Conservation (phyloP, 2,113 vertebrate genomes). For the Campylomormyrus numenius region DNA sequence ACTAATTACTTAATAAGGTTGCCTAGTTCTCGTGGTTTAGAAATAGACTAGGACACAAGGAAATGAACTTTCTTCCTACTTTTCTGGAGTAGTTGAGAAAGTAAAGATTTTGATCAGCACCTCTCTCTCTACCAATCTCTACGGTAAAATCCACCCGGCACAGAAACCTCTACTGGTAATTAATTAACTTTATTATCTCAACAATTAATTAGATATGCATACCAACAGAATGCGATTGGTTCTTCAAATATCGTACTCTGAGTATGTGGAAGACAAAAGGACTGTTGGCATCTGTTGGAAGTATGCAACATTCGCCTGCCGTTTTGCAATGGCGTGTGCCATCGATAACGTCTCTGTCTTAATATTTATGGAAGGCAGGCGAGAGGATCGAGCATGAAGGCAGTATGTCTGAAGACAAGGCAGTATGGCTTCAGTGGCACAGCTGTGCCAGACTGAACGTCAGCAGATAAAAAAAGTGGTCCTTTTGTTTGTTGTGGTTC, state of each 20-base stretch:
- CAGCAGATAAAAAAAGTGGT: not conserved
- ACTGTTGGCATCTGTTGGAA: not conserved
- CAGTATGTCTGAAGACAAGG: not conserved
- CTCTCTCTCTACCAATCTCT: not conserved
- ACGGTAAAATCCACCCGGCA: not conserved
- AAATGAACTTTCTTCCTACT: slow-evolving; percentile 7
- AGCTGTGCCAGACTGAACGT: not conserved
- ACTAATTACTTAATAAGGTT: slow-evolving; percentile 13
- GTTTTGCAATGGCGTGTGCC: not conserved
- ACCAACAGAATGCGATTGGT: not conserved
- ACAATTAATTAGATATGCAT: not conserved
- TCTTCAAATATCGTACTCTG: not conserved
- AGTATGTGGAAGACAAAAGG: not conserved
- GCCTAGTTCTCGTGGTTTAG: slow-evolving; percentile 4
- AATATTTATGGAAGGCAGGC: not conserved
- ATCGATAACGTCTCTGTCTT: not conserved
- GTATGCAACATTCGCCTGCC: not conserved
- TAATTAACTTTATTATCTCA: not conserved
- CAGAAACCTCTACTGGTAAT: not conserved
- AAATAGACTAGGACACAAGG: slow-evolving; percentile 3
- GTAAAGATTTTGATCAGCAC: not conserved
- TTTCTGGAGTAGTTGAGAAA: not conserved
- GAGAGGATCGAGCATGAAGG: not conserved
- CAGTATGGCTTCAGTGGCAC: not conserved
- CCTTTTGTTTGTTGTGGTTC: not conserved